Evolutionary conservation across 2,797 vertebrate species (phyloP).

Genomic region (Smutsia temminckii): DNA sequence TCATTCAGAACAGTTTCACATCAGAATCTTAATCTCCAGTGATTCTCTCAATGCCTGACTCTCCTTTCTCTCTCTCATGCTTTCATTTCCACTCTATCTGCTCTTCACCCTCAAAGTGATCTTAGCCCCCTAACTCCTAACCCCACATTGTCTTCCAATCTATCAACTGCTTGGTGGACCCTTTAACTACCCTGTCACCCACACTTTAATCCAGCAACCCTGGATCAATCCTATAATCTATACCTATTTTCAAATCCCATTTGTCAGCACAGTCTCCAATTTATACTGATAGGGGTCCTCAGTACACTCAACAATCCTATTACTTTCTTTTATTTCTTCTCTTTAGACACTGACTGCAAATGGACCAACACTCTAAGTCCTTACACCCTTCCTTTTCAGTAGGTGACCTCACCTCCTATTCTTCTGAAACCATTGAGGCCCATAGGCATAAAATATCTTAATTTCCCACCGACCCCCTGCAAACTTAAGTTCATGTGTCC

Average conservation of each 20-base stretch:
- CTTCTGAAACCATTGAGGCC: conserved; percentile 11
- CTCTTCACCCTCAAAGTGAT: background rate
- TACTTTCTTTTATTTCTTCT: background rate
- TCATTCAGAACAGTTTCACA: background rate
- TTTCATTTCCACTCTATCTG: background rate
- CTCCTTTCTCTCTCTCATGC: background rate
- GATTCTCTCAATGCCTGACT: background rate
- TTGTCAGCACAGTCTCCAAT: background rate
- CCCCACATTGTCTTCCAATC: background rate
- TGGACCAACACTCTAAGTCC: background rate
- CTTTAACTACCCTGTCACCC: background rate
- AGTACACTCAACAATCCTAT: background rate
- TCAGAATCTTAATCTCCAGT: background rate
- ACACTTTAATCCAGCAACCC: background rate
- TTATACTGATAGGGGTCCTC: background rate
- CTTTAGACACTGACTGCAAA: background rate
- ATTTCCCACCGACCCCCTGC: background rate
- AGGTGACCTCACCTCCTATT: background rate
- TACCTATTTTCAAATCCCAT: background rate
- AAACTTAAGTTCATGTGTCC: background rate
- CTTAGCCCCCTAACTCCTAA: background rate
- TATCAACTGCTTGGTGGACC: background rate
- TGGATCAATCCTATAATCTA: background rate
- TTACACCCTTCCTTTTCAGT: background rate
- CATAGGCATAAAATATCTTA: background rate